Percentiles rank a stretch among this genome's conserved stretches.
phyloP scores from a whole-genome alignment of 2,888 invertebrate genomes.

The Drosophila buzzatii region DNA sequence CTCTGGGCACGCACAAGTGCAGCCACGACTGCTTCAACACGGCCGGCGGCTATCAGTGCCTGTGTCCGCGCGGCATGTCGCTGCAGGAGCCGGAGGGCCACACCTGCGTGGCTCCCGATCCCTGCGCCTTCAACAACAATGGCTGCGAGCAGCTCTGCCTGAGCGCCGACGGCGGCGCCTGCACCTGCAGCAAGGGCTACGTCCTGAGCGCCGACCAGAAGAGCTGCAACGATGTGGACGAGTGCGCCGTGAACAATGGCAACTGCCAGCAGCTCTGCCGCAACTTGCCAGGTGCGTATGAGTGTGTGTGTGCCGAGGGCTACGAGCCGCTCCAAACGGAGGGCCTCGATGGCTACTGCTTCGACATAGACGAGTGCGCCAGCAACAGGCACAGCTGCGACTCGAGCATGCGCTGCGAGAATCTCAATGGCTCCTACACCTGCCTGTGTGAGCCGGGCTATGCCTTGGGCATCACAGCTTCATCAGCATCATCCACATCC shows the following conservation, averaged over 20 bases:
- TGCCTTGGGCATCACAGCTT: conserved; percentile 79
- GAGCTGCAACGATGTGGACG: conserved; percentile 86
- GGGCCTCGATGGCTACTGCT: conserved; percentile 74
- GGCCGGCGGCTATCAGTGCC: conserved; percentile 86
- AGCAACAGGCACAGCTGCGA: conserved; percentile 77
- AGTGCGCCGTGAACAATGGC: conserved; percentile 85
- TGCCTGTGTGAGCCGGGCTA: conserved; percentile 86
- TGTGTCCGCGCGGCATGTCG: conserved; percentile 85
- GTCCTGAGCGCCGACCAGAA: conserved; percentile 84
- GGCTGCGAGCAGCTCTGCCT: conserved; percentile 89
- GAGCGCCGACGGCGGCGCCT: conserved; percentile 74
- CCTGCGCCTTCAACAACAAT: conserved; percentile 86
- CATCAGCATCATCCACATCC: conserved; percentile 21
- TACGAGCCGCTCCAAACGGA: conserved; percentile 74
- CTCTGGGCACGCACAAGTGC: conserved; percentile 85
- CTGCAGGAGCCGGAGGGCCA: conserved; percentile 83
- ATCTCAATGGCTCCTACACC: conserved; percentile 84
- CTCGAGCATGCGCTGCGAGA: conserved; percentile 78
- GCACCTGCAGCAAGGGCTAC: conserved; percentile 85
- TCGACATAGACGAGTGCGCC: conserved; percentile 87
- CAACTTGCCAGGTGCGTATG: conserved; percentile 86
- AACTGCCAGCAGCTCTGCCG: conserved; percentile 85
- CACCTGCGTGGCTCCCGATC: conserved; percentile 86
- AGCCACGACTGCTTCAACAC: conserved; percentile 87
- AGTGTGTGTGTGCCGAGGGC: conserved; percentile 86